Evolutionary conservation across 2,888 invertebrate species (phyloP).

Genomic region (Bellardia bayeri): DNA sequence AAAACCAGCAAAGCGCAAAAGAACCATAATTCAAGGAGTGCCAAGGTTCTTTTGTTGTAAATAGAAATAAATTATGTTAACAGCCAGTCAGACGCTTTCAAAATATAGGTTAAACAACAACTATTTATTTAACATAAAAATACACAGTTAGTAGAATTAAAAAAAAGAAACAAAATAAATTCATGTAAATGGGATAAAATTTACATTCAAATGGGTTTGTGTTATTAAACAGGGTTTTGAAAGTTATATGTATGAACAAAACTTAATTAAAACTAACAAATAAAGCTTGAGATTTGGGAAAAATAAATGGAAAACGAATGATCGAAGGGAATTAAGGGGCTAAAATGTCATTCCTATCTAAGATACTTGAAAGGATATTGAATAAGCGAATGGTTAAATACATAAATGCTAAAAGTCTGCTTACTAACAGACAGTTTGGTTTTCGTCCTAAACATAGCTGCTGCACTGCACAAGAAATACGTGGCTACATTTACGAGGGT

Average conservation of each 20-base stretch:
- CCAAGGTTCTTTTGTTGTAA: conserved; percentile 63
- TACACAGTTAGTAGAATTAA: not conserved
- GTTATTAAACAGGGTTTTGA: not conserved
- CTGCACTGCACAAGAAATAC: too few species aligned
- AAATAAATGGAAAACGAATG: too few species aligned
- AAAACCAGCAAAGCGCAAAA: conserved; percentile 23
- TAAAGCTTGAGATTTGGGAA: not conserved
- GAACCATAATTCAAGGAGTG: conserved; percentile 62
- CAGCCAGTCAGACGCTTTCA: not conserved
- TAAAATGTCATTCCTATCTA: too few species aligned
- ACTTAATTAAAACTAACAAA: not conserved
- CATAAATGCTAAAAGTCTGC: too few species aligned
- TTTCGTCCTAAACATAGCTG: too few species aligned
- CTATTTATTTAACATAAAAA: conserved; percentile 30
- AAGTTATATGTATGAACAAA: not conserved
- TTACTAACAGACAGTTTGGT: too few species aligned
- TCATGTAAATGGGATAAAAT: conserved; percentile 53
- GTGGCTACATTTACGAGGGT: too few species aligned
- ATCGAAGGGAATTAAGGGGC: too few species aligned
- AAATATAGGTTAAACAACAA: conserved; percentile 61
- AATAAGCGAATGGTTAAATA: too few species aligned
- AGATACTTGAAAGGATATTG: too few species aligned
- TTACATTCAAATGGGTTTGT: conserved; percentile 51
- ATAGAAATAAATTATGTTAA: conserved; percentile 45
- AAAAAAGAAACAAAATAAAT: not conserved